Evolutionary conservation across 1,140 invertebrate genomes (phyloP), one percentile per base, ranked within the genome.

Genomic region (Melipona quadrifasciata): DNA sequence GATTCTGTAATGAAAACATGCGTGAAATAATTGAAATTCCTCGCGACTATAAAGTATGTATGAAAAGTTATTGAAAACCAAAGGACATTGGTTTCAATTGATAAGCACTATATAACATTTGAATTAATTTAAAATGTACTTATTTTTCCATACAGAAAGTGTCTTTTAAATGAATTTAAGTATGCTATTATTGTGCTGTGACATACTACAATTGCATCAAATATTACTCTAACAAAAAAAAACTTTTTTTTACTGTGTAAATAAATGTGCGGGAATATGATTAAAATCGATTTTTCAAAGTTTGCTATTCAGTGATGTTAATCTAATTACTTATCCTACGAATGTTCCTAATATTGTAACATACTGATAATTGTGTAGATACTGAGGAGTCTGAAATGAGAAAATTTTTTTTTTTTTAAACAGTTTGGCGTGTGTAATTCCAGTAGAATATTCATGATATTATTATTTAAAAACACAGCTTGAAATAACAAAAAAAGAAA

Each of bases 261-360:
- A 92, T 92, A 92, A 87, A 88, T 75, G 84, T 80, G 87, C 81
- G 84, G 70, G 70, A 78, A 79, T 87, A 84, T 82, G 57, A 89
- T 91, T 90, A 89, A 90, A 47, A 86, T 67, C 83, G 47, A 86
- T 86, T 89, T 91, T 89, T 86, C 78, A 89, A 84, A 84, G 80
- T 90, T 91, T 89, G 81, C 88, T 86, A 84, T 86, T 89, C 80
- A 55, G 72, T 88, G 75, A 90, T 79, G 64, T 88, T 80, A 89
- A 83, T 87, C 83, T 88, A 86, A 83, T 85, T 88, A 91, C 80
- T 90, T 86, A 86, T 91, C 87, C 89, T 87, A 85, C 84, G 75
- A 65, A 91, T 90, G 91, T 91, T 92, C 91, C 91, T 91, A 91
- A 84, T 82, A 86, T 84, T 90, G 89, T 91, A 91, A 91, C 76